Evolutionary conservation across 2,113 vertebrate species (phyloP).

Genomic region (Genyomyrus donnyi): DNA sequence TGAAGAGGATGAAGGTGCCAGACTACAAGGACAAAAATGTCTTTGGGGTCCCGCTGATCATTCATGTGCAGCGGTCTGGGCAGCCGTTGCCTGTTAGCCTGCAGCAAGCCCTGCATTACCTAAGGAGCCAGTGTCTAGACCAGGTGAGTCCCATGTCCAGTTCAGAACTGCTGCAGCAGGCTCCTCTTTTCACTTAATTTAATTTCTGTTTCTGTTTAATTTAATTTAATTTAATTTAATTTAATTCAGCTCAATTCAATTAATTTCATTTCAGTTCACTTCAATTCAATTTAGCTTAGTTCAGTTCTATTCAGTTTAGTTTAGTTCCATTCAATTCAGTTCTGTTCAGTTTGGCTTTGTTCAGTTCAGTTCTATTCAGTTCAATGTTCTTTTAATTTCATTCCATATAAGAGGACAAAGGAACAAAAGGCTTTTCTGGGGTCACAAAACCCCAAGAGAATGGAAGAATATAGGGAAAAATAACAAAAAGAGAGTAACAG

Average conservation of each 20-base stretch:
- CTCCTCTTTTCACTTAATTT: not conserved
- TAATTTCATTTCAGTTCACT: too few relatives aligned
- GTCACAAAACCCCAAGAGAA: not conserved
- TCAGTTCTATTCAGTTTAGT: not conserved
- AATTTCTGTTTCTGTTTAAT: not conserved
- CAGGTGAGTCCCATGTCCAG: conserved; percentile 63
- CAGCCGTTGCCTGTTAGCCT: conserved; percentile 85
- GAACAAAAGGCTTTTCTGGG: not conserved
- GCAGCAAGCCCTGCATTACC: conserved; percentile 80
- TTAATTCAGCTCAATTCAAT: too few relatives aligned
- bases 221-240: not conserved
- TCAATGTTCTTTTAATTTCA: not conserved
- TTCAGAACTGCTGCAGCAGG: not conserved
- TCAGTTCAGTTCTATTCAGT: not conserved
- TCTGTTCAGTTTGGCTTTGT: too few relatives aligned
- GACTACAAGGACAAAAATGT: conserved; percentile 74
- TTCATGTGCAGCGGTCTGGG: conserved; percentile 83
- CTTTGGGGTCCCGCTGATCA: conserved; percentile 77
- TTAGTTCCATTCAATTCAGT: not conserved
- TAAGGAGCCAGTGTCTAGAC: conserved; percentile 82
- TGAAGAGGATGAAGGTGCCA: conserved; percentile 76
- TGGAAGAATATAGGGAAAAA: not conserved
- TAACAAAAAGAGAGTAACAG: not conserved
- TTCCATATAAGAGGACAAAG: not conserved
- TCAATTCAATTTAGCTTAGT: too few relatives aligned